These are phyloP conservation scores for Erithacus rubecula DNA, from an alignment of 2,797 vertebrate species.

Conservation along the genomic window DNA sequence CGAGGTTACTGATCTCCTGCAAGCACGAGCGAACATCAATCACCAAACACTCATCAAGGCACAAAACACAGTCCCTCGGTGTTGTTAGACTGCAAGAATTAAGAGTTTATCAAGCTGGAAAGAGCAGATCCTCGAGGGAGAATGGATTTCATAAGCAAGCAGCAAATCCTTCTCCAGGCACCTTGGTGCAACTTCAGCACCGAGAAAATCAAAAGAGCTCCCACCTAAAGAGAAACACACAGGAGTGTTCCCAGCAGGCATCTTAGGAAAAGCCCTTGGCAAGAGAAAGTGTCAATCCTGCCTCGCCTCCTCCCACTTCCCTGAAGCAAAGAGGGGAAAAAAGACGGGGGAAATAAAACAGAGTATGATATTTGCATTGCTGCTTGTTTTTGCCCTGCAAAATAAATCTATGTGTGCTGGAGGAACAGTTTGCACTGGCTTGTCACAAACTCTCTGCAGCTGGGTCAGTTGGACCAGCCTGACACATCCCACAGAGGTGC, in stretches of 20 bases:
- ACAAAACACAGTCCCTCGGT: background rate
- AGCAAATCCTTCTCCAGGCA: constrained; percentile 40
- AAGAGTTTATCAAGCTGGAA: constrained; percentile 64
- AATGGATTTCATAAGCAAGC: constrained; percentile 43
- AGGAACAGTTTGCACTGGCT: background rate
- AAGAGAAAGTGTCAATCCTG: background rate
- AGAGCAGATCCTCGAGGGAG: constrained; percentile 59
- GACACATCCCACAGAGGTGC: background rate
- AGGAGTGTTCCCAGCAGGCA: background rate
- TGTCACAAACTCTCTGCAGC: background rate
- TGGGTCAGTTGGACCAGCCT: background rate
- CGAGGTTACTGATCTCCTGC: background rate
- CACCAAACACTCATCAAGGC: constrained; percentile 1
- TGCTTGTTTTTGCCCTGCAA: background rate
- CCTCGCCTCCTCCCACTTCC: background rate
- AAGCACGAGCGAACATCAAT: background rate
- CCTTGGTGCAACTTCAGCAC: constrained; percentile 1
- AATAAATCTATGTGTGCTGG: background rate
- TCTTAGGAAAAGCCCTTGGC: background rate
- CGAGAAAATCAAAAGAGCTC: constrained; percentile 55
- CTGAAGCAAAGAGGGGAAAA: background rate
- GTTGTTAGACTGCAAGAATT: constrained; percentile 36
- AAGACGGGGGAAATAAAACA: background rate
- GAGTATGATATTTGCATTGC: background rate
- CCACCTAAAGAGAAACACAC: constrained; percentile 39